phyloP scores from a whole-genome alignment of 1,140 invertebrate species.

The Babylonia areolata region DNA sequence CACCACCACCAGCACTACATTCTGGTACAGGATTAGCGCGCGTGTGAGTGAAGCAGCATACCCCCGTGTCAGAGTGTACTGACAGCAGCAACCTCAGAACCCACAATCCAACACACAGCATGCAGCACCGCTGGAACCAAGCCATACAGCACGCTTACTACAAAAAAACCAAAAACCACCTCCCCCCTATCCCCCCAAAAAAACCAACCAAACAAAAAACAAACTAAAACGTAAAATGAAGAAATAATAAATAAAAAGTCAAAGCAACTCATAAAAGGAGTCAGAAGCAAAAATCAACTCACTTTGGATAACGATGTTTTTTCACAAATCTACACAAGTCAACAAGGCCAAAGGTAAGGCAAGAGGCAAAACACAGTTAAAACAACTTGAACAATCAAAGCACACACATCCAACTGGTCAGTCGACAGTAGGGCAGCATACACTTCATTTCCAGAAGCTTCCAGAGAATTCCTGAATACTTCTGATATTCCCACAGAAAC shows the following conservation, averaged over 20 bases:
- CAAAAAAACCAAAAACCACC: too few relatives aligned
- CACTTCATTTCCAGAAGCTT: background rate
- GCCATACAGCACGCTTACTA: constrained; percentile 3
- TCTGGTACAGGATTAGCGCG: too few relatives aligned
- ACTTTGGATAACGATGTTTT: constrained; percentile 33
- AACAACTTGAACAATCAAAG: constrained; percentile 5
- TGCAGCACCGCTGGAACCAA: constrained; percentile 42
- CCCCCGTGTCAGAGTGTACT: background rate
- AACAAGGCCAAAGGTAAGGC: constrained; percentile 11
- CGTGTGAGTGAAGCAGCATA: constrained; percentile 1
- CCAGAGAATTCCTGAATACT: background rate
- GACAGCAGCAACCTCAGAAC: background rate
- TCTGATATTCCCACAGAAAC: background rate
- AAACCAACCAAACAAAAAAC: constrained; percentile 6
- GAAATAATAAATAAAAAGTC: constrained; percentile 51
- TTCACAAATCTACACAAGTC: constrained; percentile 6
- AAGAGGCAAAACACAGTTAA: constrained; percentile 4
- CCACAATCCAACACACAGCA: constrained; percentile 44
- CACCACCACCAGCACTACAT: too few relatives aligned
- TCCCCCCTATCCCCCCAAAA: too few relatives aligned
- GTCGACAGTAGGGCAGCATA: background rate
- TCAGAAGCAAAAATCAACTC: constrained; percentile 31
- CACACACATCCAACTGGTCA: background rate
- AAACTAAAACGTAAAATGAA: constrained; percentile 51
- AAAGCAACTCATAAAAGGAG: constrained; percentile 44